These are phyloP conservation scores for Yponomeuta evonymella DNA, from an alignment of 2,888 invertebrate species.

Conservation along the genomic window DNA sequence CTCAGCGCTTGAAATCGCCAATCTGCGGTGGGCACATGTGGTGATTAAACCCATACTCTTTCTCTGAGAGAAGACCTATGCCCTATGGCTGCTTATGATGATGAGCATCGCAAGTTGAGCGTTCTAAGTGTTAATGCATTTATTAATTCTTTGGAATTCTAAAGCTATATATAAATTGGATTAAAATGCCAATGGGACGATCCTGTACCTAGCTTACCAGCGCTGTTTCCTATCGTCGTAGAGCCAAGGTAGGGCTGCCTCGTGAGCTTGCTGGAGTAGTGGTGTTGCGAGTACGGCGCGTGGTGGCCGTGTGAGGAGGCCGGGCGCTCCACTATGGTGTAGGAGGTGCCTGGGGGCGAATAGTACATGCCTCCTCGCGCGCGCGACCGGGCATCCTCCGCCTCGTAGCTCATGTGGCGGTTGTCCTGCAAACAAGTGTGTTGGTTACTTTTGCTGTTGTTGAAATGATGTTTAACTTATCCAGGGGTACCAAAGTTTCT, in stretches of 20 bases:
- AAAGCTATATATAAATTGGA: not conserved
- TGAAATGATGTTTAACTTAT: not conserved
- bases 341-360: slow-evolving; percentile 91
- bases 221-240: slow-evolving; percentile 75
- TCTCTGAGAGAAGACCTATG: too few species aligned
- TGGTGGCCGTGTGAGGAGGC: slow-evolving; percentile 84
- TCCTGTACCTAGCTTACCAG: slow-evolving; percentile 36
- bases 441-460: not conserved
- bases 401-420: slow-evolving; percentile 69
- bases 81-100: too few species aligned
- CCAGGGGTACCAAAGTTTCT: too few species aligned
- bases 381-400: slow-evolving; percentile 67
- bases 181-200: not conserved
- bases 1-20: too few species aligned
- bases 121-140: too few species aligned
- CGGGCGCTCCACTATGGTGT: slow-evolving; percentile 90
- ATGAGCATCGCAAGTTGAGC: too few species aligned
- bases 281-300: slow-evolving; percentile 74
- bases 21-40: too few species aligned
- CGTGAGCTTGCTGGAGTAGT: slow-evolving; percentile 67
- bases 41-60: too few species aligned
- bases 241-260: slow-evolving; percentile 83
- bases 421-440: slow-evolving; percentile 49
- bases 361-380: slow-evolving; percentile 85
- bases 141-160: too few species aligned